Evolutionary conservation across 2,888 invertebrate species (phyloP).

Genomic region (Chaitophorus viminalis): DNA sequence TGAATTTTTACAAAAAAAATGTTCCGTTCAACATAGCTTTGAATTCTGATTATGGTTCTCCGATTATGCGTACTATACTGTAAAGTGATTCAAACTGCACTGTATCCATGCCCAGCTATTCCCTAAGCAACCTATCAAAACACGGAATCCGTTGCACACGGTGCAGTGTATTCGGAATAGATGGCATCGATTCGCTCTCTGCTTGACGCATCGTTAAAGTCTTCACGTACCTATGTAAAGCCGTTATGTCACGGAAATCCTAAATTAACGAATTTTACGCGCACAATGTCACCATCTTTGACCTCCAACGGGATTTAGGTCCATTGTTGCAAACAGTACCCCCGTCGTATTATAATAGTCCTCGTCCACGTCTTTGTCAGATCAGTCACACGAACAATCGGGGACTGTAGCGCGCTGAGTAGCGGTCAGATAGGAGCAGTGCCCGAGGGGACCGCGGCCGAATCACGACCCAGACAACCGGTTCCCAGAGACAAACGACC

Average conservation of each 20-base stretch:
- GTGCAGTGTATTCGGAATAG: no score
- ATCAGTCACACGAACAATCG: not conserved
- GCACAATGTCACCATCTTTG: not conserved
- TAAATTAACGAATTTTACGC: not conserved
- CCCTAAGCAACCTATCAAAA: not conserved
- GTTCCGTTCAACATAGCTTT: no score
- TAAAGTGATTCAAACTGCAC: not conserved
- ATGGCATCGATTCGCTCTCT: not conserved
- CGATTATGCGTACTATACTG: not conserved
- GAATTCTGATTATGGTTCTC: no score
- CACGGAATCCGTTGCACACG: not conserved
- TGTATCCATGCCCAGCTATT: not conserved
- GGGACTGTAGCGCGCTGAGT: no score
- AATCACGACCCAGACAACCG: slow-evolving; percentile 44
- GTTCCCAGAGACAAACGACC: slow-evolving; percentile 53
- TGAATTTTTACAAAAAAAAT: no score
- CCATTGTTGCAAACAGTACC: slow-evolving; percentile 42
- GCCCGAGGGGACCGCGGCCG: slow-evolving; percentile 5
- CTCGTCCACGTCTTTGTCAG: slow-evolving; percentile 25
- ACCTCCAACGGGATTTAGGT: slow-evolving; percentile 32
- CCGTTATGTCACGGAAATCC: not conserved
- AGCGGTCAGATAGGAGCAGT: slow-evolving; percentile 1
- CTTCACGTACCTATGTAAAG: not conserved
- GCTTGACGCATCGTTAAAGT: not conserved
- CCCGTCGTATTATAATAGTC: not conserved